A percentile compares a stretch with the other conserved stretches of the same genome.
phyloP scores from a whole-genome alignment of 2,888 invertebrate species.

The Odontocolon sp. region DNA sequence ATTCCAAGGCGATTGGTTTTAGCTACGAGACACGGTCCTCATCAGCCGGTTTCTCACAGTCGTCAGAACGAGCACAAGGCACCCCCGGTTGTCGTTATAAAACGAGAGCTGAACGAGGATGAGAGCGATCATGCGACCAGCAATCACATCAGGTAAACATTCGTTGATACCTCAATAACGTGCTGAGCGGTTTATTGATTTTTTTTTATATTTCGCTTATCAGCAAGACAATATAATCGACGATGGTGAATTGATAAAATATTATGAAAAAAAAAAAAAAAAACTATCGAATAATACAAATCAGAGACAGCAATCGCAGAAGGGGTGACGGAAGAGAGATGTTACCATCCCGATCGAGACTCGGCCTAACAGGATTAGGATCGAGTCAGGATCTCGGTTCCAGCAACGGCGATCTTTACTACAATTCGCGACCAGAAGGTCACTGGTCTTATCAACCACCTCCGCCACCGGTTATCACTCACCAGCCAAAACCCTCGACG shows the following conservation, averaged over 20 bases:
- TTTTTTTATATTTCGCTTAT: too few species aligned
- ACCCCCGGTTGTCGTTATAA: slow-evolving; percentile 95
- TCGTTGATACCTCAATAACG: slow-evolving; percentile 9
- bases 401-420: slow-evolving; percentile 89
- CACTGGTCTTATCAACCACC: slow-evolving; percentile 88
- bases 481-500: slow-evolving; percentile 90
- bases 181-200: not conserved
- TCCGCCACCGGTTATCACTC: slow-evolving; percentile 92
- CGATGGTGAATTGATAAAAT: slow-evolving; percentile 45
- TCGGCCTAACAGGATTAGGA: slow-evolving; percentile 85
- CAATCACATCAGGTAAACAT: slow-evolving; percentile 78
- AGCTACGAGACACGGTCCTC: slow-evolving; percentile 89
- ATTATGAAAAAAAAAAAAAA: slow-evolving; percentile 7
- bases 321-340: slow-evolving; percentile 91
- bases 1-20: slow-evolving; percentile 97
- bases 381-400: slow-evolving; percentile 81
- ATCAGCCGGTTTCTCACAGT: slow-evolving; percentile 77
- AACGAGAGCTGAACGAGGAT: slow-evolving; percentile 92
- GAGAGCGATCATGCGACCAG: slow-evolving; percentile 83
- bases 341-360: slow-evolving; percentile 87
- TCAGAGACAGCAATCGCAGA: slow-evolving; percentile 83
- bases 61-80: slow-evolving; percentile 88
- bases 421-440: slow-evolving; percentile 87
- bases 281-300: slow-evolving; percentile 68
- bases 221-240: too few species aligned